Evolutionary conservation across 1,140 invertebrate species (phyloP).

Genomic region (Scaptodrosophila lebanonensis): DNA sequence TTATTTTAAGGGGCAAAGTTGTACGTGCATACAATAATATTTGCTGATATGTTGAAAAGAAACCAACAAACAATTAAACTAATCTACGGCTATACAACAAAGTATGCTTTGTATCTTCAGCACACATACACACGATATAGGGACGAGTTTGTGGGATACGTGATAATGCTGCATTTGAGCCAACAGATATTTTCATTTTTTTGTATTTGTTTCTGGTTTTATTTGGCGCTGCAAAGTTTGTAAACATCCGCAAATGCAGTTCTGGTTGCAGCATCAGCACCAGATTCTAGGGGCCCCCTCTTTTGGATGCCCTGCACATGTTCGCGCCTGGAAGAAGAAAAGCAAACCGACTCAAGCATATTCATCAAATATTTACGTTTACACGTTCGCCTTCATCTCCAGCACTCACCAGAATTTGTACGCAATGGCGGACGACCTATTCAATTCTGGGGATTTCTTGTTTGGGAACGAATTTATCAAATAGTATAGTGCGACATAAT

Average conservation of each 20-base stretch:
- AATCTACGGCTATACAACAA: constrained; percentile 70
- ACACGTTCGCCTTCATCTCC: constrained; percentile 47
- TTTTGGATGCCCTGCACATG: constrained; percentile 34
- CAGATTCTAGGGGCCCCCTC: constrained; percentile 15
- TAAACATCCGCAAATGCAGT: constrained; percentile 71
- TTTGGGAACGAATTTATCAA: constrained; percentile 70
- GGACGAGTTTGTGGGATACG: constrained; percentile 14
- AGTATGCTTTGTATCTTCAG: constrained; percentile 44
- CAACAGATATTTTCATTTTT: no score
- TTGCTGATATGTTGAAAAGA: constrained; percentile 46
- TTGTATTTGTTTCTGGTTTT: constrained; percentile 53
- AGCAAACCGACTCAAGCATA: constrained; percentile 41
- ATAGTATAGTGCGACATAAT: constrained; percentile 42
- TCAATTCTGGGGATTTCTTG: constrained; percentile 62
- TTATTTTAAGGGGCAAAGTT: no score
- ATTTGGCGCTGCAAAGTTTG: constrained; percentile 68
- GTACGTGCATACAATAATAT: no score
- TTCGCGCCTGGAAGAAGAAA: constrained; percentile 36
- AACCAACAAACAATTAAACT: constrained; percentile 71
- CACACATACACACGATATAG: constrained; percentile 9
- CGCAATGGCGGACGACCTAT: constrained; percentile 37
- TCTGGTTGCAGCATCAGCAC: constrained; percentile 18
- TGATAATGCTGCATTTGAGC: constrained; percentile 14
- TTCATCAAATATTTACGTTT: constrained; percentile 76
- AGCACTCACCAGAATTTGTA: constrained; percentile 13